Conservation (phyloP, 2,888 invertebrate species). For the Perdita meconis region DNA sequence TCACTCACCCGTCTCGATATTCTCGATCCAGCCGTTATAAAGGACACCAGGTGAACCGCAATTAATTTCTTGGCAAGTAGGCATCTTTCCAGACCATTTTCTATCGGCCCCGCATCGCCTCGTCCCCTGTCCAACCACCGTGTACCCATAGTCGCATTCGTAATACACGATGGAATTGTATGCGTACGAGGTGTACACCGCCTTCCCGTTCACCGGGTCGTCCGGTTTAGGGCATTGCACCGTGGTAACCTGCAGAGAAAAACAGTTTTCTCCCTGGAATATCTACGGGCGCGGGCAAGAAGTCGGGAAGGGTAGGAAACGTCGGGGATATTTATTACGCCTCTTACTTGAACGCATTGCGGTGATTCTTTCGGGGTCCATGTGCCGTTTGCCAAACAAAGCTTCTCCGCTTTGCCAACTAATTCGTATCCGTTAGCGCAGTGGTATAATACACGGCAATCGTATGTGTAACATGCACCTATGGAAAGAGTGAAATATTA, state of each 20-base stretch:
- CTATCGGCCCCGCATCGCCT: constrained; percentile 97
- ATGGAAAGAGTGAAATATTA: constrained; percentile 48
- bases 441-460: constrained; percentile 95
- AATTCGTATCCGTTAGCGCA: constrained; percentile 97
- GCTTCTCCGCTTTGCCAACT: constrained; percentile 93
- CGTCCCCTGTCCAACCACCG: constrained; percentile 94
- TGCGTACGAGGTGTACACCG: constrained; percentile 95
- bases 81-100: constrained; percentile 97
- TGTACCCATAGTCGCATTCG: constrained; percentile 97
- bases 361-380: constrained; percentile 96
- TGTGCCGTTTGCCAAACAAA: constrained; percentile 95
- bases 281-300: constrained; percentile 13
- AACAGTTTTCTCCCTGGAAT: constrained; percentile 28
- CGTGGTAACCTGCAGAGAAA: constrained; percentile 89
- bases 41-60: constrained; percentile 97
- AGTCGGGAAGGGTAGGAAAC: neutral
- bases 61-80: constrained; percentile 98
- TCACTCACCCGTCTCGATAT: constrained; percentile 88
- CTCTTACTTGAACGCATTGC: constrained; percentile 90
- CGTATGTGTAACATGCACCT: constrained; percentile 96
- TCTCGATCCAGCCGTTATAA: constrained; percentile 98
- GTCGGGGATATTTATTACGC: neutral
- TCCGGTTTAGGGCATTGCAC: constrained; percentile 97
- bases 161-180: constrained; percentile 98
- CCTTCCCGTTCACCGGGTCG: constrained; percentile 96